Conservation (phyloP, 2,888 invertebrate species). For the Caenorhabditis macrosperma region DNA sequence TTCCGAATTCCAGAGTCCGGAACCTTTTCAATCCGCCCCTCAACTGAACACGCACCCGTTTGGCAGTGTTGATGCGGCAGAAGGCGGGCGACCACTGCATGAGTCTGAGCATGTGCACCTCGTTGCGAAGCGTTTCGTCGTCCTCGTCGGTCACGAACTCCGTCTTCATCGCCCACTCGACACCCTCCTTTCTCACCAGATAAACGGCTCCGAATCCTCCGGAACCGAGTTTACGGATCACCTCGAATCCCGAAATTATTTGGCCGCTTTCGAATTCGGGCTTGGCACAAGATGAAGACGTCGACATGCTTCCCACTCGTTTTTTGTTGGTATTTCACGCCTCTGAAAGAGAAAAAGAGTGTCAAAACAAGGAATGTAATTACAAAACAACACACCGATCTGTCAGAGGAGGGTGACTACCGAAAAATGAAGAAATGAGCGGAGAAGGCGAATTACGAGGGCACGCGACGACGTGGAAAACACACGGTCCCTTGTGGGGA, state of each 20-base stretch:
- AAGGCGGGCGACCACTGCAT: constrained; percentile 67
- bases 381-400: not conserved
- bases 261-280: constrained; percentile 46
- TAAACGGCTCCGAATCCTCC: constrained; percentile 75
- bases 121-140: constrained; percentile 59
- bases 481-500: too few relatives aligned
- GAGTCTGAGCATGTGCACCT: constrained; percentile 65
- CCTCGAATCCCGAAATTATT: constrained; percentile 39
- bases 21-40: not conserved
- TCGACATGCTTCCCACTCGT: constrained; percentile 45
- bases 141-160: constrained; percentile 64
- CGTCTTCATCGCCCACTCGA: constrained; percentile 68
- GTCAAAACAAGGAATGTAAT: not conserved
- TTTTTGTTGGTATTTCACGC: not conserved
- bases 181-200: constrained; percentile 59
- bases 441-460: not conserved
- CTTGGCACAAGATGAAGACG: constrained; percentile 51
- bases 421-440: not conserved
- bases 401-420: not conserved
- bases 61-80: constrained; percentile 66
- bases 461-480: not conserved
- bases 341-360: constrained; percentile 1
- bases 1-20: too few relatives aligned
- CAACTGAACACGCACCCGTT: constrained; percentile 10
- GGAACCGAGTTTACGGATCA: constrained; percentile 67